Conservation (phyloP, 37 sponge, comb jelly and placozoan species). For the Haliclona indistincta region DNA sequence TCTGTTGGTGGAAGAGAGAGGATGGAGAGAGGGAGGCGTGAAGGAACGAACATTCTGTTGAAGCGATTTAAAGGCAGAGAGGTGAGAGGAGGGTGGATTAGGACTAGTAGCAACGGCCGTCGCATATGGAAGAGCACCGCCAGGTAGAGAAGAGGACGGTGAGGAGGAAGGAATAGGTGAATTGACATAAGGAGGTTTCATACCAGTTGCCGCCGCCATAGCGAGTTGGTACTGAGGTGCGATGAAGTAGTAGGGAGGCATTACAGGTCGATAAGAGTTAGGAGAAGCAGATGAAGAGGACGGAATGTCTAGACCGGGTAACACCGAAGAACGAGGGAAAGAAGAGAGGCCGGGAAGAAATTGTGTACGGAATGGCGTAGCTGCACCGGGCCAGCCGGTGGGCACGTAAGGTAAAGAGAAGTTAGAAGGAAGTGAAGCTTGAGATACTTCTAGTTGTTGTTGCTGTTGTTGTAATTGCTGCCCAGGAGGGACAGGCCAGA, state of each 20-base stretch:
- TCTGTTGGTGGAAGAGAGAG: neutral
- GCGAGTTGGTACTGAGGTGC: neutral
- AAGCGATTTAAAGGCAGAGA: slow-evolving; percentile 14
- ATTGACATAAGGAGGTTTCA: neutral
- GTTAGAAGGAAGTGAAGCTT: neutral
- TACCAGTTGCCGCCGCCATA: neutral
- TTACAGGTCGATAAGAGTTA: neutral
- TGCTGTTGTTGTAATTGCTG: too few relatives aligned
- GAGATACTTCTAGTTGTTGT: neutral
- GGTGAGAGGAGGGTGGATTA: neutral
- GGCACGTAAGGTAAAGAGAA: neutral
- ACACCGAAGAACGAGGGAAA: neutral
- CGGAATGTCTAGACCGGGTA: neutral
- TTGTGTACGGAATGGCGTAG: neutral
- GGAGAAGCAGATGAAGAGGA: too few relatives aligned
- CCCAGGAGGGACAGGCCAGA: neutral
- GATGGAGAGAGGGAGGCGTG: slow-evolving; percentile 5
- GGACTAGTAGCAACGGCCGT: neutral
- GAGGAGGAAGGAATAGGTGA: neutral
- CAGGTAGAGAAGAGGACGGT: neutral
- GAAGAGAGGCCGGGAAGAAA: neutral
- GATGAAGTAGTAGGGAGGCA: neutral
- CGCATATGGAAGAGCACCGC: too few relatives aligned
- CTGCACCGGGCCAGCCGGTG: neutral
- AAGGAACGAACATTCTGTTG: too few relatives aligned